phyloP scores from a whole-genome alignment of 64 coral and sea anemone genomes.

The Stichodactyla mertensii region DNA sequence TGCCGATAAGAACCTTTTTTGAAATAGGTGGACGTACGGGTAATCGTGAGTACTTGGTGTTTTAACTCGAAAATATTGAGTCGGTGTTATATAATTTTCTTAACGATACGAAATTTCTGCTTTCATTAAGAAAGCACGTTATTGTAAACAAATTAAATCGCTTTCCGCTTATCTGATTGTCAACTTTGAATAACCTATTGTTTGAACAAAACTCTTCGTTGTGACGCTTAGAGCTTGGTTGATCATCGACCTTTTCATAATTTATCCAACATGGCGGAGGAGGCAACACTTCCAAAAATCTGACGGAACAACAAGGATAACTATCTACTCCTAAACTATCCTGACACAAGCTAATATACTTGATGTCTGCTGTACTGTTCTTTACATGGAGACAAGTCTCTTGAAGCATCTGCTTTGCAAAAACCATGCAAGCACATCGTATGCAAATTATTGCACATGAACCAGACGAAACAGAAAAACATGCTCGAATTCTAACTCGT shows the following conservation, averaged over 20 bases:
- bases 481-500: neutral
- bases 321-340: neutral
- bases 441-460: neutral
- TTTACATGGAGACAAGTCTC: neutral
- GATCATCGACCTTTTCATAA: neutral
- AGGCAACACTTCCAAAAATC: neutral
- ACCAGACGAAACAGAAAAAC: neutral
- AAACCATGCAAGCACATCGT: neutral
- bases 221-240: neutral
- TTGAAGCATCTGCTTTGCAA: neutral
- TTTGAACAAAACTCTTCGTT: neutral
- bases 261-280: neutral
- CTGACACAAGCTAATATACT: neutral
- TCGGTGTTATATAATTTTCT: too few relatives aligned
- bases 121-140: neutral
- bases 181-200: conserved; percentile 1
- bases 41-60: too few relatives aligned
- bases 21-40: too few relatives aligned
- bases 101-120: neutral
- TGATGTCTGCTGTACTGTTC: neutral
- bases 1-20: too few relatives aligned
- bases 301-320: neutral
- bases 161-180: neutral
- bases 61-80: too few relatives aligned
- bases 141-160: neutral